Conservation (phyloP, 1,140 invertebrate species). For the Euura lappo region DNA sequence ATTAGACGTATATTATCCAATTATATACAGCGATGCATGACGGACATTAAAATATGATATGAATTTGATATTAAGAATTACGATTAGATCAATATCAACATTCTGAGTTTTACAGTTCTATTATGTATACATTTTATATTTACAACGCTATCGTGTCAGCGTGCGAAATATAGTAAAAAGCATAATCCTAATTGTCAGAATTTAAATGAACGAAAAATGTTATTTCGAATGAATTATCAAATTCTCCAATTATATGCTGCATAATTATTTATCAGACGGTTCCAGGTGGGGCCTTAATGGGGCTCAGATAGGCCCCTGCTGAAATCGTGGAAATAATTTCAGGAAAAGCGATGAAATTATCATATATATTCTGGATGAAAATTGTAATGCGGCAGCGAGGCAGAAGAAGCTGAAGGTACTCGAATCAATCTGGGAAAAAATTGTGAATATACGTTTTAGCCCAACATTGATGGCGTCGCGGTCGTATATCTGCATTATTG, state of each 20-base stretch:
- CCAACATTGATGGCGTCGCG: too few relatives aligned
- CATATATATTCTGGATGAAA: too few relatives aligned
- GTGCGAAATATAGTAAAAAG: neutral
- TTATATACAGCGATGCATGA: conserved; percentile 4
- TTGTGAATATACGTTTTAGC: too few relatives aligned
- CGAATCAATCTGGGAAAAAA: too few relatives aligned
- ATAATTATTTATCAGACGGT: conserved; percentile 1
- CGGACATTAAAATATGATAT: conserved; percentile 3
- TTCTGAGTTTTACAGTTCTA: neutral
- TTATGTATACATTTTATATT: neutral
- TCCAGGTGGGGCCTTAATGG: neutral
- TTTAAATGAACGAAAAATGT: too few relatives aligned
- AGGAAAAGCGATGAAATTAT: too few relatives aligned
- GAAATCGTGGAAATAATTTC: neutral
- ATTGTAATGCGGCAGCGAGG: too few relatives aligned
- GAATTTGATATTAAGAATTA: conserved; percentile 5
- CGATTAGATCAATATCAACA: neutral
- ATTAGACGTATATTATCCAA: neutral
- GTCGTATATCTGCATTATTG: neutral
- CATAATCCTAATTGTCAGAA: too few relatives aligned
- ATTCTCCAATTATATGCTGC: neutral
- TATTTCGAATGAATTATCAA: too few relatives aligned
- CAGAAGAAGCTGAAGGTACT: too few relatives aligned
- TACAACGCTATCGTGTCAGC: neutral
- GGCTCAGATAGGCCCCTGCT: neutral